These are phyloP conservation scores for Mystacornis crossleyi DNA, from an alignment of 2,113 vertebrate genomes.

Conservation along the genomic window DNA sequence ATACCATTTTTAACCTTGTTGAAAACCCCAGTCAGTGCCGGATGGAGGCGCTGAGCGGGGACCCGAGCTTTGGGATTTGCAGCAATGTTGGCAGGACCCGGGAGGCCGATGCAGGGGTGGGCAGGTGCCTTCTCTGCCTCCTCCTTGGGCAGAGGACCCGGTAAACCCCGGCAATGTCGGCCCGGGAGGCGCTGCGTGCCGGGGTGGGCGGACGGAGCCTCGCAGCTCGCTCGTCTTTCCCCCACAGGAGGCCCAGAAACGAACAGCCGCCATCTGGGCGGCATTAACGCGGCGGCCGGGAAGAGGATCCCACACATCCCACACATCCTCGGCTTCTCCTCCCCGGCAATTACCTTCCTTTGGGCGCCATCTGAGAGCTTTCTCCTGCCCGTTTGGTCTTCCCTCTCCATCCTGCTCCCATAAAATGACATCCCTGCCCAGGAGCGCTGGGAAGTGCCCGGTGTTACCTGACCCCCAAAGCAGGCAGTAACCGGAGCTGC, in stretches of 20 bases:
- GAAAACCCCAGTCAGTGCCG: background rate
- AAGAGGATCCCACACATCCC: constrained; percentile 33
- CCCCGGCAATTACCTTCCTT: background rate
- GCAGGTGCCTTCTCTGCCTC: background rate
- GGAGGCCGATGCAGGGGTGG: background rate
- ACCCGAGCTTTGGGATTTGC: background rate
- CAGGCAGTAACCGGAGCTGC: background rate
- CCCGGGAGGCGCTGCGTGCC: background rate
- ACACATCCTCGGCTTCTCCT: background rate
- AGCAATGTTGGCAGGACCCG: background rate
- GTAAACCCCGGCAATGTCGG: background rate
- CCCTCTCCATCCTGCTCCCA: background rate
- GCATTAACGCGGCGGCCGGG: background rate
- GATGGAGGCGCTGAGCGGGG: background rate
- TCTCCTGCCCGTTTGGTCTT: background rate
- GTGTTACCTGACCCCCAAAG: accelerated
- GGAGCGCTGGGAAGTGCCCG: background rate
- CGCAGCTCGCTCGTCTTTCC: background rate
- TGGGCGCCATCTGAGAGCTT: background rate
- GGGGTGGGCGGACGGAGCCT: background rate
- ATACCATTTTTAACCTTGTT: background rate
- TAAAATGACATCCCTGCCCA: background rate
- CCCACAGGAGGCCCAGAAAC: constrained; percentile 7
- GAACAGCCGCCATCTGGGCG: constrained; percentile 46
- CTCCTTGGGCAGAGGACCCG: background rate